Base-by-base conservation (phyloP, 2,888 invertebrate genomes). In the Mechanitis mazaeus region DNA sequence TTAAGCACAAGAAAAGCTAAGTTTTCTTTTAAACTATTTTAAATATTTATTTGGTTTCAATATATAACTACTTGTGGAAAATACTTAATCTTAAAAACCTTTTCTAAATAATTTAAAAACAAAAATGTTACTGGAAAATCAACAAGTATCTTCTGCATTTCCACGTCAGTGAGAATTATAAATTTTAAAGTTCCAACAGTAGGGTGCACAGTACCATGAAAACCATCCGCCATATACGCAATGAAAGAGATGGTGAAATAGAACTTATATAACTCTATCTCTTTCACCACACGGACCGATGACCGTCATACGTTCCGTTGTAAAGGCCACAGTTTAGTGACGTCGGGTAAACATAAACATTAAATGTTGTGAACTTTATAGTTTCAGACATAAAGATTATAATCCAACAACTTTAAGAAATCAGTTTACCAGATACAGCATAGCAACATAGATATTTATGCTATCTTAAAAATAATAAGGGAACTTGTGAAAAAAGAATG, bases 231-330 rank as follows among this genome's bases (percentile, higher is more conserved):
- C 45, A 54, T 53, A 53, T 50, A 50, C 50, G 50, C 50, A 50
- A 60, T n/a, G 33, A 63, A 50, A 54, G 64, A 61, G 63, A 61
- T 11, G 58, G 55, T 55, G 1, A 9, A 57, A 60, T 57, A 33
- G 20, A 20, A 55, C 28, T 38, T 33, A 3, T 55, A 57, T 61
- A 54, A 11, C 57, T 42, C 45, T 31, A 11, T 59, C 56, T 56
- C 61, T 58, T 61, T 64, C 64, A 47, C 33, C 1, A 33, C 59
- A 45, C 55, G 59, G 65, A 66, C 64, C 65, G 64, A 66, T 66
- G 65, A 66, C 65, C 65, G 64, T 64, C 57, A 55, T 59, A 59
- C 31, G 61, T 64, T 64, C 64, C 58, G 61, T 61, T 58, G 64
- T 64, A 62, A 50, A 54, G 60, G 60, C 56, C 60, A 60, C 38